Conservation (phyloP, 2,113 vertebrate species). For the Coracopsis vasa region DNA sequence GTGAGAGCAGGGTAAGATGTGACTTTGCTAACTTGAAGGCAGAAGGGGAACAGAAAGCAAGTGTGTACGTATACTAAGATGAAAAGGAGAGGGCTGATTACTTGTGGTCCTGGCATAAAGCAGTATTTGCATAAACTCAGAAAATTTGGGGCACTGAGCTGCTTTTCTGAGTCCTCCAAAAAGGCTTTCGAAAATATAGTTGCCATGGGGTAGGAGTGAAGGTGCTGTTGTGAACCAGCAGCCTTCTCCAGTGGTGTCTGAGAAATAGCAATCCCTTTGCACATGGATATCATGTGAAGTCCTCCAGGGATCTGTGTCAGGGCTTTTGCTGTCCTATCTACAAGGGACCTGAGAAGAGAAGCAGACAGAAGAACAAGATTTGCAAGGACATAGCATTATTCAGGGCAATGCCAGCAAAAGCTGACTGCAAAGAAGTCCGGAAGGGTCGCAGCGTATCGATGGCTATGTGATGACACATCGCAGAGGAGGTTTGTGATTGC, state of each 20-base stretch:
- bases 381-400: not conserved
- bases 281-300: fast-evolving
- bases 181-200: not conserved
- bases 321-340: not conserved
- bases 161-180: not conserved
- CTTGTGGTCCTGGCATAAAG: not conserved
- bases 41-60: not conserved
- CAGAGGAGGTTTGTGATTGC: not conserved
- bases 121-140: not conserved
- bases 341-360: not conserved
- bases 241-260: not conserved
- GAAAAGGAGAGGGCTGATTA: not conserved
- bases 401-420: not conserved
- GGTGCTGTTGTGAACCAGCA: not conserved
- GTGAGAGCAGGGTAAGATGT: not conserved
- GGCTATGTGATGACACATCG: fast-evolving
- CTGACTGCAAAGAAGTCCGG: not conserved
- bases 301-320: not conserved
- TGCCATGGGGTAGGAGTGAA: not conserved
- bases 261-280: not conserved
- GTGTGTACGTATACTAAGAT: fast-evolving
- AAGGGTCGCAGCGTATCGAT: fast-evolving
- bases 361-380: not conserved
- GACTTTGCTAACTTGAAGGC: not conserved
- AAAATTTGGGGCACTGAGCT: not conserved